Evolutionary conservation across 1,140 invertebrate genomes (phyloP).

Genomic region (Idris sp.): DNA sequence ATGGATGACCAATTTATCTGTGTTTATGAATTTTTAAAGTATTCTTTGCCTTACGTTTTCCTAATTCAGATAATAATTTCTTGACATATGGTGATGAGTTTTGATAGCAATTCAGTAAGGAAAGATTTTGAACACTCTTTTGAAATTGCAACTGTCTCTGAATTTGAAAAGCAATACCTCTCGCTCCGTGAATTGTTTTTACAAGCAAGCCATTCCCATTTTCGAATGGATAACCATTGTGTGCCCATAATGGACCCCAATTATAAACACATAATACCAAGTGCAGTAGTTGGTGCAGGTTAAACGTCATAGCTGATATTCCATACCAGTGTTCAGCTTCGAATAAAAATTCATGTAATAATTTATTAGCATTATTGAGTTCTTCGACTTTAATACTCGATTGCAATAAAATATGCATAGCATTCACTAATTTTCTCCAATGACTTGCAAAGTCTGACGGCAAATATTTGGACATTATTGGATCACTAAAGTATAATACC

Average conservation of each 20-base stretch:
- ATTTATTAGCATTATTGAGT: neutral
- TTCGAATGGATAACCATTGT: constrained; percentile 2
- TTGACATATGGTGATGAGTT: neutral
- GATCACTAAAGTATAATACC: too few species aligned
- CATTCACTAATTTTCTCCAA: too few species aligned
- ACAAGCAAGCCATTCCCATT: constrained; percentile 10
- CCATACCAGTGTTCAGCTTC: neutral
- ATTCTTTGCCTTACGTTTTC: neutral
- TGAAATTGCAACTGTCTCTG: constrained; percentile 1
- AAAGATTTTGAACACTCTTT: constrained; percentile 3
- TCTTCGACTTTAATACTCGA: neutral
- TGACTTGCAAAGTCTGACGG: too few species aligned
- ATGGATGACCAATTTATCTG: constrained; percentile 2
- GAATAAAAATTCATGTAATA: neutral
- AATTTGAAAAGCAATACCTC: constrained; percentile 6
- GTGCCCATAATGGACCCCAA: neutral
- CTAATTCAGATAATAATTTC: neutral
- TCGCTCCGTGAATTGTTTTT: constrained; percentile 13
- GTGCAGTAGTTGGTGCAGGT: neutral
- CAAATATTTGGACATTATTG: too few species aligned
- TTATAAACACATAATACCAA: neutral
- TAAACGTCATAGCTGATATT: neutral
- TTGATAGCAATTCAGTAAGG: neutral
- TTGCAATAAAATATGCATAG: neutral
- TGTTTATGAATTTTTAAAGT: neutral